Evolutionary conservation across 2,797 vertebrate species (phyloP).

Genomic region (Erethizon dorsatum): DNA sequence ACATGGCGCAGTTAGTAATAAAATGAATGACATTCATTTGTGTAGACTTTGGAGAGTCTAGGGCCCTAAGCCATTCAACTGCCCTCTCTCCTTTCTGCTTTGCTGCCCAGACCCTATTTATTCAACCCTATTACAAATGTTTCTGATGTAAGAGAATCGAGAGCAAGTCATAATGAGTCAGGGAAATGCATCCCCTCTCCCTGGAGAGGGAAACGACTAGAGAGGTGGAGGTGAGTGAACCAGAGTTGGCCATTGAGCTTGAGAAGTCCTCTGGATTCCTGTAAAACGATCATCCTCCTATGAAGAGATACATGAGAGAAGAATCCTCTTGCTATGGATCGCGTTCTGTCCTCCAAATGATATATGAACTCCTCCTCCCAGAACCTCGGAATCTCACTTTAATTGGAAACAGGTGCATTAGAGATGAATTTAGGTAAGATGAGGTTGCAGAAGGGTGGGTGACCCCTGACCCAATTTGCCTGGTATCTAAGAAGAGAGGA

Average conservation of each 20-base stretch:
- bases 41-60: too few relatives aligned
- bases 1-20: fast-evolving
- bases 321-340: neutral
- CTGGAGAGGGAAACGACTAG: neutral
- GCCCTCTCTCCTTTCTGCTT: neutral
- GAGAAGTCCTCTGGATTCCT: neutral
- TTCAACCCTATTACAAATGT: neutral
- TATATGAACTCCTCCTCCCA: fast-evolving
- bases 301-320: neutral
- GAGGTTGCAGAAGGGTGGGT: neutral
- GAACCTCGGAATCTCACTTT: neutral
- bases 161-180: neutral
- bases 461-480: fast-evolving
- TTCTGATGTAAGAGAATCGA: neutral
- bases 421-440: neutral
- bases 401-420: neutral
- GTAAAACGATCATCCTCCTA: neutral
- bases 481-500: neutral
- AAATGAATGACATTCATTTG: neutral
- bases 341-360: neutral
- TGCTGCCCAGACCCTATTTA: neutral
- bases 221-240: fast-evolving
- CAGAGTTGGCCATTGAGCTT: too few relatives aligned
- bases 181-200: fast-evolving
- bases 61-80: fast-evolving